Conservation (phyloP, 1,140 invertebrate species). For the Drosophila pandora region DNA sequence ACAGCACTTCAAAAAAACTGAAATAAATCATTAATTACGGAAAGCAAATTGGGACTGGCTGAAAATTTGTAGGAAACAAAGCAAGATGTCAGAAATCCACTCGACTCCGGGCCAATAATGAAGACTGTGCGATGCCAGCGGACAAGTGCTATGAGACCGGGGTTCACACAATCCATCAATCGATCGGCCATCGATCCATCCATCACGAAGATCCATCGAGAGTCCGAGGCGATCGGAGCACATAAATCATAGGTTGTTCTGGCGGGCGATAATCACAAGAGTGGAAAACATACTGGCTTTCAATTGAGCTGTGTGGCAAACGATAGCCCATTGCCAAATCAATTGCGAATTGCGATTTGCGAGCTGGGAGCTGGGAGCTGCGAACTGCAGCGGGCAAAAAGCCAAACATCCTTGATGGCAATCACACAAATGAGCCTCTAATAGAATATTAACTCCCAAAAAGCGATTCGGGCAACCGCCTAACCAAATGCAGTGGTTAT, state of each 20-base stretch:
- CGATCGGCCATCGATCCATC: constrained; percentile 65
- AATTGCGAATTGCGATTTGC: constrained; percentile 16
- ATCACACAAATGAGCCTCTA: constrained; percentile 83
- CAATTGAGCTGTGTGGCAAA: constrained; percentile 40
- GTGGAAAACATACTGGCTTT: constrained; percentile 43
- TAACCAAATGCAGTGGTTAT: constrained; percentile 49
- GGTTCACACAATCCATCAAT: constrained; percentile 79
- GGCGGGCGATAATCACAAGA: constrained; percentile 59
- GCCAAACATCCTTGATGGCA: constrained; percentile 73
- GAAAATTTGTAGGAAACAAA: constrained; percentile 59
- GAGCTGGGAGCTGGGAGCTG: no score
- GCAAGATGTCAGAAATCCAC: constrained; percentile 79
- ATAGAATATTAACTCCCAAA: constrained; percentile 83
- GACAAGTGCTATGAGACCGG: constrained; percentile 62
- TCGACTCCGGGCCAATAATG: constrained; percentile 55
- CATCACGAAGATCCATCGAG: constrained; percentile 66
- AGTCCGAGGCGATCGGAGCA: constrained; percentile 33
- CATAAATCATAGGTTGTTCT: constrained; percentile 63
- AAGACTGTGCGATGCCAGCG: constrained; percentile 43
- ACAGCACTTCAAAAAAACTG: constrained; percentile 66
- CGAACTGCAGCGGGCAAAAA: constrained; percentile 2
- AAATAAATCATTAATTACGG: constrained; percentile 75
- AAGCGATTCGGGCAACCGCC: constrained; percentile 60
- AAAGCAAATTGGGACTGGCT: constrained; percentile 63
- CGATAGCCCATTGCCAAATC: constrained; percentile 31